Evolutionary conservation across 2,113 vertebrate genomes (phyloP).

Genomic region (Clarias macrocephalus): DNA sequence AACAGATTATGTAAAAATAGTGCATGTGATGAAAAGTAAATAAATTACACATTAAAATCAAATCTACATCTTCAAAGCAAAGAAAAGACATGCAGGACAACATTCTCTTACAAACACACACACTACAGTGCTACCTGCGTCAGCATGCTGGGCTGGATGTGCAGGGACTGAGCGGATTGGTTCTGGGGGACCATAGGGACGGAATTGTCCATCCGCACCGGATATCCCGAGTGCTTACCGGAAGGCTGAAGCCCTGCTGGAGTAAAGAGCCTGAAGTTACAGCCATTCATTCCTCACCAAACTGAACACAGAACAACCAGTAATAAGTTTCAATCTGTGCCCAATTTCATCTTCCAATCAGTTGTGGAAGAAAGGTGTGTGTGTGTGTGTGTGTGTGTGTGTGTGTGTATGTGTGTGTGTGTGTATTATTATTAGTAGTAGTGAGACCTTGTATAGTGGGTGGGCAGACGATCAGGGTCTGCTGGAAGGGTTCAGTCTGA

Average conservation of each 20-base stretch:
- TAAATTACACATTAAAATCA: neutral
- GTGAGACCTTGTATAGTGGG: constrained; percentile 90
- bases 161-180: constrained; percentile 88
- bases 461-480: constrained; percentile 96
- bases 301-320: neutral
- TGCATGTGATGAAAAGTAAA: neutral
- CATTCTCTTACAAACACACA: neutral
- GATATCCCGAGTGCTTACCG: constrained; percentile 89
- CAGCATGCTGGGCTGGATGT: constrained; percentile 93
- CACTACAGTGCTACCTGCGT: constrained; percentile 82
- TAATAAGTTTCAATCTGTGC: neutral
- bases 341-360: neutral
- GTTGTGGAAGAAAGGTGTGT: neutral
- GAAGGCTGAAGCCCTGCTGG: constrained; percentile 86
- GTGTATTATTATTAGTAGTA: neutral
- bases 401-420: neutral
- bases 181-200: constrained; percentile 93
- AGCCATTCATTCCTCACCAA: neutral
- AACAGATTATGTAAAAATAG: neutral
- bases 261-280: neutral
- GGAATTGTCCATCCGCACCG: constrained; percentile 93
- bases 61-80: neutral
- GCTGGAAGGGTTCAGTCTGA: constrained; percentile 94
- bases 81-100: neutral
- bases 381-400: neutral